These are phyloP conservation scores for Apamea anceps DNA, from an alignment of 2,888 invertebrate species.

Conservation along the genomic window DNA sequence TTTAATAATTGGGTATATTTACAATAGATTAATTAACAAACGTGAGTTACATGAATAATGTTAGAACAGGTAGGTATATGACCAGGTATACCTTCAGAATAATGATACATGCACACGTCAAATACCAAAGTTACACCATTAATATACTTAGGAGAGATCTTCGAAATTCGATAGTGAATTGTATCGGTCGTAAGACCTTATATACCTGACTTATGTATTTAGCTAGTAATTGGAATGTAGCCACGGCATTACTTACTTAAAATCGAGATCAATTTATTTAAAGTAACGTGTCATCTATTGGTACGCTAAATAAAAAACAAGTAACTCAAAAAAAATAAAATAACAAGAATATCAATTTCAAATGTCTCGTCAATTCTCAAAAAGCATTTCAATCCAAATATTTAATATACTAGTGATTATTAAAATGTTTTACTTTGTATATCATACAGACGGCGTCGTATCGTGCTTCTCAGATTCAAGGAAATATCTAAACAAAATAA, in stretches of 20 bases:
- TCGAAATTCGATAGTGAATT: constrained; percentile 71
- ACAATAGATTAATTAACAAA: constrained; percentile 90
- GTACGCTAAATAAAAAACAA: constrained; percentile 36
- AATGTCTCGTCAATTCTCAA: constrained; percentile 53
- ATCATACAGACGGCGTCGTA: constrained; percentile 69
- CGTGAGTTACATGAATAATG: constrained; percentile 88
- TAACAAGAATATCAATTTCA: constrained; percentile 54
- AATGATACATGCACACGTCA: constrained; percentile 79
- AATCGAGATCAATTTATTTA: constrained; percentile 63
- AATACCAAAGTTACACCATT: constrained; percentile 78
- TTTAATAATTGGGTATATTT: constrained; percentile 90
- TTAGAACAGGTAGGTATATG: constrained; percentile 81
- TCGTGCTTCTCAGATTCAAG: constrained; percentile 59
- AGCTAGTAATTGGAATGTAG: constrained; percentile 78
- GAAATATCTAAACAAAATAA: constrained; percentile 55
- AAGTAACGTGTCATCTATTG: constrained; percentile 47
- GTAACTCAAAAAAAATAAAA: constrained; percentile 46
- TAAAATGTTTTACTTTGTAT: constrained; percentile 55
- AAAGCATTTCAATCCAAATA: constrained; percentile 58
- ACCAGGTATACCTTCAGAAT: constrained; percentile 73
- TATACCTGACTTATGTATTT: constrained; percentile 49
- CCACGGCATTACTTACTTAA: constrained; percentile 65
- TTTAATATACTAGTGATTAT: constrained; percentile 58
- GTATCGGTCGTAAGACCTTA: constrained; percentile 50
- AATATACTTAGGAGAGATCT: constrained; percentile 73